phyloP scores from a whole-genome alignment of 2,888 invertebrate genomes.

The Macrosoma leucophasiata region DNA sequence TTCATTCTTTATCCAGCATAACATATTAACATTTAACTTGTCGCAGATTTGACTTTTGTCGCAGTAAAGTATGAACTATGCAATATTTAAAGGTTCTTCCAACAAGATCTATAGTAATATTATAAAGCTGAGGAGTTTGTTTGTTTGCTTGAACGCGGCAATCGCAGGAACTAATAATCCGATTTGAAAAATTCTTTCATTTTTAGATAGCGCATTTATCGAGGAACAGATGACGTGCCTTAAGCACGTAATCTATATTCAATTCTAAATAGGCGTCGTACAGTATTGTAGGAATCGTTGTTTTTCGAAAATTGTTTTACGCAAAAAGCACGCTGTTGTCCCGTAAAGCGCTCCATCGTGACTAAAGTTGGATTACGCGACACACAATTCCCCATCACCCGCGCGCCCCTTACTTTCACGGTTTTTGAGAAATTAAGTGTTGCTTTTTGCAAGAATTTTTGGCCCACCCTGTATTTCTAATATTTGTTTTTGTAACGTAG shows the following conservation, averaged over 20 bases:
- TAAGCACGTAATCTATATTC: slow-evolving; percentile 21
- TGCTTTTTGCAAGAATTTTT: slow-evolving; percentile 16
- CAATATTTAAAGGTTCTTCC: no score
- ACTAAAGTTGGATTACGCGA: slow-evolving; percentile 19
- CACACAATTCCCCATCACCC: slow-evolving; percentile 11
- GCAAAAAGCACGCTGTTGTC: slow-evolving; percentile 19
- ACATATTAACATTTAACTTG: no score
- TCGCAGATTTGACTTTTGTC: no score
- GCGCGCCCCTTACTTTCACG: slow-evolving; percentile 11
- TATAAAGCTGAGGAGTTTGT: no score
- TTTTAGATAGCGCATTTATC: no score
- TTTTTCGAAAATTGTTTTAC: slow-evolving; percentile 21
- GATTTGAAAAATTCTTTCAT: no score
- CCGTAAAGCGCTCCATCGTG: slow-evolving; percentile 20
- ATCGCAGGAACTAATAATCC: no score
- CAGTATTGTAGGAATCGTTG: slow-evolving; percentile 21
- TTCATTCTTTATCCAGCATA: slow-evolving; percentile 6
- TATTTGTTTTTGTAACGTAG: no score
- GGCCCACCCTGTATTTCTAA: slow-evolving; percentile 9
- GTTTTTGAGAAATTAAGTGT: slow-evolving; percentile 16
- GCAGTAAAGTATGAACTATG: no score
- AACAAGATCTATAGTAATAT: no score
- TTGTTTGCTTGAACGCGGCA: no score
- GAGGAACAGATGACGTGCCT: no score
- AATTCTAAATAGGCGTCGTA: slow-evolving; percentile 22